A percentile compares a stretch with the other conserved stretches of the same genome.
Evolutionary conservation across 1,140 invertebrate species (phyloP).

Genomic region (Nymphalis io): DNA sequence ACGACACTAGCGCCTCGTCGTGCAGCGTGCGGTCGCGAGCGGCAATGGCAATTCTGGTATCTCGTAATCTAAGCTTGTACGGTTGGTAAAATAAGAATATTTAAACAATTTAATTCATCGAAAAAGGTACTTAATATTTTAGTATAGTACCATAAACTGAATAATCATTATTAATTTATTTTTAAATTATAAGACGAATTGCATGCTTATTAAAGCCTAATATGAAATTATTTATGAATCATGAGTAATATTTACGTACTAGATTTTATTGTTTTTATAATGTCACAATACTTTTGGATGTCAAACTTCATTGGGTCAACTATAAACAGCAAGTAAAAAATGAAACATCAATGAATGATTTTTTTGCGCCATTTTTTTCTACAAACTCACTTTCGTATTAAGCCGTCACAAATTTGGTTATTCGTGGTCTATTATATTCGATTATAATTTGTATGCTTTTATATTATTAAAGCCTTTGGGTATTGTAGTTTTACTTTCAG

Average conservation of each 20-base stretch:
- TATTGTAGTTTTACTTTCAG: constrained; percentile 1
- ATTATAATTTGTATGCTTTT: constrained; percentile 1
- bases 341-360: neutral
- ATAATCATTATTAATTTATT: no score
- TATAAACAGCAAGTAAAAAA: no score
- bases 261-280: no score
- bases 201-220: no score
- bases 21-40: constrained; percentile 14
- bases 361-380: neutral
- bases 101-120: neutral
- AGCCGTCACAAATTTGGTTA: neutral
- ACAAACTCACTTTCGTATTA: constrained; percentile 12
- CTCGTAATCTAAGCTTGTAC: constrained; percentile 26
- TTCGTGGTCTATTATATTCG: constrained; percentile 4
- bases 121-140: neutral
- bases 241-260: no score
- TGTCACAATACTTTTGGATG: no score
- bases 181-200: no score
- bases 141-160: no score
- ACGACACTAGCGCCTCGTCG: constrained; percentile 35
- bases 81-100: constrained; percentile 7
- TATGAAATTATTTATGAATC: no score
- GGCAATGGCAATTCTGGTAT: neutral
- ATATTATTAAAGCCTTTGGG: neutral
- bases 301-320: no score